phyloP scores from a whole-genome alignment of 2,113 vertebrate species.

The Lepisosteus oculatus region DNA sequence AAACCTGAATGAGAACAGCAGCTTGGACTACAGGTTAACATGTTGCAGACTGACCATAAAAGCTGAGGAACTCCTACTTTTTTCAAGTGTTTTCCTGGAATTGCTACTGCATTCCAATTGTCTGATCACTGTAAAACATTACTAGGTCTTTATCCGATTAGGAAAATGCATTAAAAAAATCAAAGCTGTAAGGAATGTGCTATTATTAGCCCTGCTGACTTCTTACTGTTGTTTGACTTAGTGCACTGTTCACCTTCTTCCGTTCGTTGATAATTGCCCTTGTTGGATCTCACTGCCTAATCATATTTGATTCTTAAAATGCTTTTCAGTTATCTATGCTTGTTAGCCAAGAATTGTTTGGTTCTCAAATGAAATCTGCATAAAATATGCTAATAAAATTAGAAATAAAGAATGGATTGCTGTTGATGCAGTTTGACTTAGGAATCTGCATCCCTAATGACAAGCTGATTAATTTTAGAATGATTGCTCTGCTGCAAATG shows the following conservation, averaged over 20 bases:
- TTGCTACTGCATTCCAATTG: too few relatives aligned
- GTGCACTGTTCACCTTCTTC: slow-evolving; percentile 36
- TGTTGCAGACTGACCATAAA: too few relatives aligned
- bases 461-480: slow-evolving; percentile 51
- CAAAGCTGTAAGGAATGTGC: too few relatives aligned
- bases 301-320: slow-evolving; percentile 67
- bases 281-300: slow-evolving; percentile 61
- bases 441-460: slow-evolving; percentile 43
- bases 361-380: slow-evolving; percentile 46
- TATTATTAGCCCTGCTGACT: slow-evolving; percentile 22
- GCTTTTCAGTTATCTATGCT: slow-evolving; percentile 56
- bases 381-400: slow-evolving; percentile 52
- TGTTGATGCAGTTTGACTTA: slow-evolving; percentile 33
- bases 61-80: too few relatives aligned
- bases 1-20: background rate
- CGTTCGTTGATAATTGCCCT: slow-evolving; percentile 59
- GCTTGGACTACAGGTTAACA: too few relatives aligned
- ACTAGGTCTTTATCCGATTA: too few relatives aligned
- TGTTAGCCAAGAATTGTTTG: slow-evolving; percentile 50
- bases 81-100: too few relatives aligned
- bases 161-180: too few relatives aligned
- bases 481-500: slow-evolving; percentile 46
- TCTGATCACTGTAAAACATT: too few relatives aligned
- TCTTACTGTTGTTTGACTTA: slow-evolving; percentile 24
- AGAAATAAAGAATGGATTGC: slow-evolving; percentile 31